phyloP scores from a whole-genome alignment of 2,113 vertebrate species.

The Burhinus oedicnemus region DNA sequence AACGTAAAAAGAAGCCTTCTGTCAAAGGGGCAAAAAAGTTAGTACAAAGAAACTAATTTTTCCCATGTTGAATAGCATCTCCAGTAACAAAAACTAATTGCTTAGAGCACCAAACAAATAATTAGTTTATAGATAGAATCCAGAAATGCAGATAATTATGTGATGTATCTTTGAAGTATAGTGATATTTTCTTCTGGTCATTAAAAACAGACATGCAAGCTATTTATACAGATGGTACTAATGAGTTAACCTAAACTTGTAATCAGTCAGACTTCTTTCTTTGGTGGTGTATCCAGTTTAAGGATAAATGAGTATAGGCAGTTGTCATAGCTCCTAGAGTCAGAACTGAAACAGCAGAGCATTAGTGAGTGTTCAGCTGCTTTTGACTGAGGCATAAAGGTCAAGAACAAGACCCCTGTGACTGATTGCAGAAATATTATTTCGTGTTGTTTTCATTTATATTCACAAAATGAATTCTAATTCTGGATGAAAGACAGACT shows the following conservation, averaged over 20 bases:
- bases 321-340: not conserved
- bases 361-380: not conserved
- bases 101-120: conserved; percentile 38
- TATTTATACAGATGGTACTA: conserved; percentile 21
- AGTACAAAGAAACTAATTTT: not conserved
- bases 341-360: not conserved
- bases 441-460: not conserved
- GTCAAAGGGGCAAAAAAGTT: not conserved
- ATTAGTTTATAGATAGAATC: conserved; percentile 38
- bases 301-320: not conserved
- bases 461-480: not conserved
- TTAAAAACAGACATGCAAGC: not conserved
- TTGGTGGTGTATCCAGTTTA: not conserved
- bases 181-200: not conserved
- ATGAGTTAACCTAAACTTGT: conserved; percentile 40
- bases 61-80: not conserved
- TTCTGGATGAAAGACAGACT: not conserved
- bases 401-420: not conserved
- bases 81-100: conserved; percentile 43
- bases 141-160: conserved; percentile 33
- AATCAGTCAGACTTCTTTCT: not conserved
- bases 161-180: conserved; percentile 37
- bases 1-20: not conserved
- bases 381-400: not conserved
- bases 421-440: not conserved